phyloP scores from a whole-genome alignment of 2,888 invertebrate species.

The Chelonus formosanus region DNA sequence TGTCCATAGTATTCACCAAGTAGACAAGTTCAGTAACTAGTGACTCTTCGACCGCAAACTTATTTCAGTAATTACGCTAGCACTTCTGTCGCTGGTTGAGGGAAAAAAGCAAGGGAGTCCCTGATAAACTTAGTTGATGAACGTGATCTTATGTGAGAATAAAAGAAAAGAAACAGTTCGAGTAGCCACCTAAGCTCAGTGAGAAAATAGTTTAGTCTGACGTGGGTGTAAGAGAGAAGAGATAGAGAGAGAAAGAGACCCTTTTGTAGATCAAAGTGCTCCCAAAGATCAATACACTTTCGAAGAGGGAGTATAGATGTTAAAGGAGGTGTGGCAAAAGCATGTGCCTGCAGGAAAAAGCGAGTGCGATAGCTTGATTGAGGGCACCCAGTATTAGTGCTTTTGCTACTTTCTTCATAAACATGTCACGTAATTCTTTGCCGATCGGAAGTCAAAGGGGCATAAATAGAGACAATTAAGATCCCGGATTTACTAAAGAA shows the following conservation, averaged over 20 bases:
- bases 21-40: conserved; percentile 50
- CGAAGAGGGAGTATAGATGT: conserved; percentile 44
- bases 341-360: conserved; percentile 37
- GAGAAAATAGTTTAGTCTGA: conserved; percentile 35
- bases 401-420: conserved; percentile 54
- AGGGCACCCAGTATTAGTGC: conserved; percentile 60
- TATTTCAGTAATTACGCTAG: conserved; percentile 50
- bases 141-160: conserved; percentile 37
- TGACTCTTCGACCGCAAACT: conserved; percentile 54
- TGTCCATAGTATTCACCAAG: neutral
- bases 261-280: conserved; percentile 62
- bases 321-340: conserved; percentile 27
- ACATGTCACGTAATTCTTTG: conserved; percentile 61
- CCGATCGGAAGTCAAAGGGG: conserved; percentile 57
- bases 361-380: conserved; percentile 58
- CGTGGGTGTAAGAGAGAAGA: conserved; percentile 30
- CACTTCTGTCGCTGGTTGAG: conserved; percentile 48
- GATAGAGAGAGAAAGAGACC: conserved; percentile 40
- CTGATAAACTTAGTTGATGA: conserved; percentile 58
- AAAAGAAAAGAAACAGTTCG: conserved; percentile 8
- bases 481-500: conserved; percentile 31
- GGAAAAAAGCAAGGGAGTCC: conserved; percentile 43
- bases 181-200: conserved; percentile 14
- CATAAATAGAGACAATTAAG: conserved; percentile 65
- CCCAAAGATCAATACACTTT: conserved; percentile 63